Conservation (phyloP, 2,797 vertebrate species). For the Cirrhinus molitorella region DNA sequence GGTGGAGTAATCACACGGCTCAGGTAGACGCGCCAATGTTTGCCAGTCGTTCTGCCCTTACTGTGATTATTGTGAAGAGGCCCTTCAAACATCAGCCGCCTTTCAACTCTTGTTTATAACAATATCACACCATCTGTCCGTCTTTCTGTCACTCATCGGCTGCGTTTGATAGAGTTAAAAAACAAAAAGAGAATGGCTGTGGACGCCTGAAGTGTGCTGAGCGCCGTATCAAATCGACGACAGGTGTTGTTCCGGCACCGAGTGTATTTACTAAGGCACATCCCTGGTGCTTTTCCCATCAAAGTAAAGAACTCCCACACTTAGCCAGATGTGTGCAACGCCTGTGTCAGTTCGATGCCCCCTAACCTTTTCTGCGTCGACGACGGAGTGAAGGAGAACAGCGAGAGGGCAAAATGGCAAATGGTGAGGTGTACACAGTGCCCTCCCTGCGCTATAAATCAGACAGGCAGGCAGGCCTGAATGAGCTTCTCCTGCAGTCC, state of each 20-base stretch:
- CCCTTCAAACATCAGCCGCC: slow-evolving; percentile 32
- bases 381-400: slow-evolving; percentile 73
- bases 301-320: slow-evolving; percentile 54
- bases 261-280: slow-evolving; percentile 21
- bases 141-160: slow-evolving; percentile 27
- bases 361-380: slow-evolving; percentile 67
- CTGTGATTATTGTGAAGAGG: slow-evolving; percentile 39
- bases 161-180: neutral
- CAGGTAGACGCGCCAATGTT: slow-evolving; percentile 25
- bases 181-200: slow-evolving; percentile 4
- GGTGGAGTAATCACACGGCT: slow-evolving; percentile 27
- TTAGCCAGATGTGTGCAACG: slow-evolving; percentile 77
- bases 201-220: neutral
- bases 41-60: neutral
- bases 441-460: slow-evolving; percentile 80
- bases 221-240: neutral
- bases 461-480: slow-evolving; percentile 79
- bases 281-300: slow-evolving; percentile 47
- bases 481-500: slow-evolving; percentile 81
- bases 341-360: slow-evolving; percentile 74
- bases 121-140: slow-evolving; percentile 35
- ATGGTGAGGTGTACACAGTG: slow-evolving; percentile 77
- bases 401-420: slow-evolving; percentile 75
- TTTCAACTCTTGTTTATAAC: slow-evolving; percentile 35
- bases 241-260: neutral